Percentiles rank a stretch among this genome's conserved stretches.
Evolutionary conservation across 2,113 vertebrate genomes (phyloP).

Genomic region (Motacilla alba): DNA sequence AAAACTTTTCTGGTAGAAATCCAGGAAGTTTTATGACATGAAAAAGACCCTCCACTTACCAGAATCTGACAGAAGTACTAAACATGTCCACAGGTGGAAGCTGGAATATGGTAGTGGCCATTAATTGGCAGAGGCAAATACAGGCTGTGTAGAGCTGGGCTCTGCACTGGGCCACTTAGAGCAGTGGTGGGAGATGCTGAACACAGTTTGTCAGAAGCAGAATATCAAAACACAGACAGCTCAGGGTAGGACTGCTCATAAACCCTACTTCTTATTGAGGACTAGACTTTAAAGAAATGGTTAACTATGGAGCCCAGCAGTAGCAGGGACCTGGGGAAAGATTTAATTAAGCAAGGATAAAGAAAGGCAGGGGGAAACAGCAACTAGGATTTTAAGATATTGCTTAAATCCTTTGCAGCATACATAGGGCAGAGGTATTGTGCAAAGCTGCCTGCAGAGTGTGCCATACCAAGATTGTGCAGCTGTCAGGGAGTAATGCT

Average conservation of each 20-base stretch:
- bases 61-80: background rate
- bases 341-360: background rate
- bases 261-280: background rate
- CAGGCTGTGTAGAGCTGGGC: background rate
- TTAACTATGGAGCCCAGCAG: background rate
- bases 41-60: background rate
- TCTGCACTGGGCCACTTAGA: background rate
- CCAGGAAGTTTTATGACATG: background rate
- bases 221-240: background rate
- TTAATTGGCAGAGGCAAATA: background rate
- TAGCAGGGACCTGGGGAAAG: rapidly evolving
- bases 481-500: background rate
- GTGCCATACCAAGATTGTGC: background rate
- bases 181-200: background rate
- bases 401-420: background rate
- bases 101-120: background rate
- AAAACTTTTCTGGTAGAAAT: background rate
- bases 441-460: background rate
- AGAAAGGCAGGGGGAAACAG: background rate
- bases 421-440: background rate
- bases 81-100: background rate
- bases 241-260: background rate
- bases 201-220: rapidly evolving
- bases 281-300: background rate
- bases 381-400: background rate